phyloP scores from a whole-genome alignment of 2,797 vertebrate genomes.

The Delichon dasypus region DNA sequence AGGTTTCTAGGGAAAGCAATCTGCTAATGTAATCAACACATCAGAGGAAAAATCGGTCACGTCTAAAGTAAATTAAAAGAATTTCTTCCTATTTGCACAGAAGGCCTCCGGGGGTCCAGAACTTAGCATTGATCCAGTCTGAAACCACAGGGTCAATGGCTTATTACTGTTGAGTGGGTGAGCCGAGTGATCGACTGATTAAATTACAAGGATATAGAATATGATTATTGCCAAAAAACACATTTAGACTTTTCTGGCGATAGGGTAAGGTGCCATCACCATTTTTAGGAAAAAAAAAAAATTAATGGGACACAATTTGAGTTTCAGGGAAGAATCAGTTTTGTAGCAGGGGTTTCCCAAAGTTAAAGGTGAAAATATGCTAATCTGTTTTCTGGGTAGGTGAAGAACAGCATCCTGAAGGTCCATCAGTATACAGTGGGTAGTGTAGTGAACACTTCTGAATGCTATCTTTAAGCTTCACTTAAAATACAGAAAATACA shows the following conservation, averaged over 20 bases:
- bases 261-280: not conserved
- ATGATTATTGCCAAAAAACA: conserved; percentile 37
- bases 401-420: not conserved
- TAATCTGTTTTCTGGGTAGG: not conserved
- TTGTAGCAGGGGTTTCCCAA: not conserved
- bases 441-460: not conserved
- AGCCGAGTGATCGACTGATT: conserved; percentile 34
- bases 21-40: conserved; percentile 73
- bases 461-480: not conserved
- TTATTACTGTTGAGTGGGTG: conserved; percentile 50
- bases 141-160: conserved; percentile 68
- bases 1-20: conserved; percentile 64
- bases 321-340: not conserved
- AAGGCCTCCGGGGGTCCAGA: conserved; percentile 69
- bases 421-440: not conserved
- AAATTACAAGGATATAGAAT: conserved; percentile 51
- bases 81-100: conserved; percentile 61
- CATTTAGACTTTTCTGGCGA: not conserved
- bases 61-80: conserved; percentile 65
- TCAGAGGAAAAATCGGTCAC: conserved; percentile 45
- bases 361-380: not conserved
- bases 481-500: not conserved
- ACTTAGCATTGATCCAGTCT: conserved; percentile 68
- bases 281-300: not conserved
- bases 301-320: not conserved